Base-by-base conservation (phyloP, 1,140 invertebrate genomes). In the Heliothis virescens region DNA sequence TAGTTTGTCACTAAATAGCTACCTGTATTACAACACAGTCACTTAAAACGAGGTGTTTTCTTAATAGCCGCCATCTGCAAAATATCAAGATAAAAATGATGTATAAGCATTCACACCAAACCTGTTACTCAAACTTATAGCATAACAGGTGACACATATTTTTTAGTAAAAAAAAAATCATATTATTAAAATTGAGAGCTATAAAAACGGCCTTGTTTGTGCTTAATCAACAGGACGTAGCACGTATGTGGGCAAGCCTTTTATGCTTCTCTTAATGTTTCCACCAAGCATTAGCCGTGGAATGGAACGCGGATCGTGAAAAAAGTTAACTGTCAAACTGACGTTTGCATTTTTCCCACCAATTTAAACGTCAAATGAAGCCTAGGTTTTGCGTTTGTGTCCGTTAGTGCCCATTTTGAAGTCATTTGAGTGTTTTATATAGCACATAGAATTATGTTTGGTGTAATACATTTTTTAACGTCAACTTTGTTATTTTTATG, bases 251-350 rank as follows among this genome's bases (percentile, higher is more conserved):
- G 62, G 62, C 29, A 57, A 57, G 34, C 75, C 75, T 47, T 78
- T 53, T 65, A 65, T 26, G 59, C 10, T 3, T 15, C n/a, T 47
- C 11, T 26, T 67, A 67, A 63, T 52, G 74, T 69, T 21, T 67
- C 75, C 75, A 50, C 62, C 47, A n/a, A 57, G 63, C 75, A 69
- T 78, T 78, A 78, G 52, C n/a, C 63, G 52, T 26, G 47, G 52
- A 67, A 69, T 26, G 62, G 62, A 78, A 78, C 75, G 75, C 75
- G 52, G 52, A 41, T n/a, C 53, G 50, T 18, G 50, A 78, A 77
- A 73, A 78, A 78, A 78, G 29, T 57, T 57, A 69, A 78, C 75
- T 78, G 75, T 78, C 75, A 78, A 78, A 55, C n/a, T 78, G 75
- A 78, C n/a, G 75, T 78, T 78, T 78, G 75, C 75, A 69, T 67